Evolutionary conservation across 2,888 invertebrate species (phyloP), one percentile per base, ranked within the genome.

Genomic region (Aphodius granarius): DNA sequence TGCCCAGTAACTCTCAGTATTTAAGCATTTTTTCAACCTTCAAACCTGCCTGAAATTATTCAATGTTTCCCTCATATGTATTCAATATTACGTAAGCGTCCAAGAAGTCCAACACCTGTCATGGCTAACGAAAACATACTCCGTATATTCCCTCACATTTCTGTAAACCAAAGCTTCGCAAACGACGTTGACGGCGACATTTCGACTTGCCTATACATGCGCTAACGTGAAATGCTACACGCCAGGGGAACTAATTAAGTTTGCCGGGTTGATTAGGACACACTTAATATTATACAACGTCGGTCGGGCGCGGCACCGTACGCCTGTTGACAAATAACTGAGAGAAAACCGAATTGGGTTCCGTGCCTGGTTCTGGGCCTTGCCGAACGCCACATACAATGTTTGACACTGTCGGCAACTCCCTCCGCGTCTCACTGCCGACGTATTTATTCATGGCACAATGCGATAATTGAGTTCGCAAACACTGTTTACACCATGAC

Each of bases 221-320:
- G 6, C 16, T 63, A 63, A 68, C 20, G 22, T 18, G 63, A 68
- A 75, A 63, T 70, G 75, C 66, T 72, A 68, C 23, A 73, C 68
- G 68, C 21, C 64, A 43, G 71, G 70, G 22, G 73, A 71, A 43
- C 73, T 76, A 76, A 76, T 76, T 76, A 71, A 64, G 76, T 74
- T 74, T 72, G 76, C 66, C 43, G 71, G 73, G 66, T 76, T 74
- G 71, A 73, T 71, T 76, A 72, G 73, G 71, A 76, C 73, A 72
- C 73, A 71, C 68, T 75, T 75, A 72, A 66, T 75, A 68, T 73
- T 75, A 68, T 22, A 23, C 68, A 22, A 43, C 68, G 20, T 68
- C 20, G 43, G 43, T 65, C 6, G 68, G 20, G 5, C 6, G 21
- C n/a, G 5, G 20, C 19, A 19, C n/a, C 16, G 68, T 22, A 75